Percentiles rank a stretch among this genome's conserved stretches.
Evolutionary conservation across 1,140 invertebrate genomes (phyloP).

Genomic region (Lethrus apterus): DNA sequence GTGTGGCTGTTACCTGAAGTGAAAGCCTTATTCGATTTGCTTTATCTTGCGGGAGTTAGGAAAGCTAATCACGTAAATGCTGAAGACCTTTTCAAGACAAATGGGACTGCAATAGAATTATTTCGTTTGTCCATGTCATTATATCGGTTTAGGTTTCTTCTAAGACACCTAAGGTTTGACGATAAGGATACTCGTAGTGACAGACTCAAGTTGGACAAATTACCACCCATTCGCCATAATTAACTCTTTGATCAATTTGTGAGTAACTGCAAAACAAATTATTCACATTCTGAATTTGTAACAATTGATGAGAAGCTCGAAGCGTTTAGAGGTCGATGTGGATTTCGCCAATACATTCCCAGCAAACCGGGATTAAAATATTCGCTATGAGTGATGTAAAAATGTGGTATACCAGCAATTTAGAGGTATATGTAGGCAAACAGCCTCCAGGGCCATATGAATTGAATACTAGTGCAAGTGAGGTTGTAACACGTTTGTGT

Average conservation of each 20-base stretch:
- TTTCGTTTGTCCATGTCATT: background rate
- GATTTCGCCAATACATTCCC: conserved; percentile 12
- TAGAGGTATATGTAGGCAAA: conserved; percentile 36
- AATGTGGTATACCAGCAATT: conserved; percentile 17
- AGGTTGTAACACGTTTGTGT: conserved; percentile 35
- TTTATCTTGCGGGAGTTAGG: background rate
- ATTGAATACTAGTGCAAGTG: conserved; percentile 27
- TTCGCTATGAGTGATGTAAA: conserved; percentile 14
- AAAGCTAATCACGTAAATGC: background rate
- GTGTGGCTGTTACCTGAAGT: too few species aligned
- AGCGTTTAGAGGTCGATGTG: conserved; percentile 13
- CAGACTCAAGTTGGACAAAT: background rate
- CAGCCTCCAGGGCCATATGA: conserved; percentile 29
- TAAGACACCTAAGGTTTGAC: background rate
- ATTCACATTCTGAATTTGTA: conserved; percentile 10
- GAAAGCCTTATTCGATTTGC: background rate
- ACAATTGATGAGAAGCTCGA: conserved; percentile 13
- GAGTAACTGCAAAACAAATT: conserved; percentile 2
- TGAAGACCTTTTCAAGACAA: background rate
- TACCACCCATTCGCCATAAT: background rate
- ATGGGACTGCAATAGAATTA: background rate
- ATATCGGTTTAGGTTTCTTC: background rate
- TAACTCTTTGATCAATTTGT: conserved; percentile 2
- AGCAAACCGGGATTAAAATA: conserved; percentile 13
- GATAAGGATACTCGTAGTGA: background rate